Evolutionary conservation across 1,140 invertebrate species (phyloP).

Genomic region (Himalopsyche phryganea): DNA sequence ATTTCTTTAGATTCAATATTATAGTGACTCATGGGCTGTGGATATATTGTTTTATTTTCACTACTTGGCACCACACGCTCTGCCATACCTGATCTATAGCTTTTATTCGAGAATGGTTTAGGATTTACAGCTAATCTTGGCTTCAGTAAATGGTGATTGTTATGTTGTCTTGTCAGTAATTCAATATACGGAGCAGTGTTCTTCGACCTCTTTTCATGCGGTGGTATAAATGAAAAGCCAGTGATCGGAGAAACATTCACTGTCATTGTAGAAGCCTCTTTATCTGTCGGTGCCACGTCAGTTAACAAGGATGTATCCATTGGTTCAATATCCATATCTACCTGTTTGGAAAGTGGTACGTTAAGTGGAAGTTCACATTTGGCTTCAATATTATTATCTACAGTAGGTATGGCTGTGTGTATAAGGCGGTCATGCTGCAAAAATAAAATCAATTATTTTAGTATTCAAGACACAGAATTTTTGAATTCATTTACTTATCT

Average conservation of each 20-base stretch:
- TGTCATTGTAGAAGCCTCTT: constrained; percentile 25
- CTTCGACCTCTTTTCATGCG: constrained; percentile 21
- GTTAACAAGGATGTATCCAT: background rate
- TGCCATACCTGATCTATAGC: too few relatives aligned
- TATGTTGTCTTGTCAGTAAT: constrained; percentile 20
- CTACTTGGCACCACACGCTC: too few relatives aligned
- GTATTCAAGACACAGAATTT: background rate
- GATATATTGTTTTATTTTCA: too few relatives aligned
- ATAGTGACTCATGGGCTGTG: too few relatives aligned
- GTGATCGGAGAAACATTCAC: constrained; percentile 27
- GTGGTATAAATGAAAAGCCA: constrained; percentile 27
- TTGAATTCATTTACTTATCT: background rate
- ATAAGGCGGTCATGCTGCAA: constrained; percentile 30
- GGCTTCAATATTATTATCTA: constrained; percentile 1
- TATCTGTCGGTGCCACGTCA: constrained; percentile 4
- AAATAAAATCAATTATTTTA: background rate
- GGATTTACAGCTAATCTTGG: too few relatives aligned
- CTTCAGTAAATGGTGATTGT: background rate
- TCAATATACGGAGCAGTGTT: constrained; percentile 24
- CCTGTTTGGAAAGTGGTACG: background rate
- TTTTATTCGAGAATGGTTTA: too few relatives aligned
- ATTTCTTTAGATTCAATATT: too few relatives aligned
- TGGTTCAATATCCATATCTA: background rate
- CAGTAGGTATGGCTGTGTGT: constrained; percentile 26
- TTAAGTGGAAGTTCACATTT: background rate